Evolutionary conservation across 2,113 vertebrate species (phyloP).

Genomic region (Ariopsis seemanni): DNA sequence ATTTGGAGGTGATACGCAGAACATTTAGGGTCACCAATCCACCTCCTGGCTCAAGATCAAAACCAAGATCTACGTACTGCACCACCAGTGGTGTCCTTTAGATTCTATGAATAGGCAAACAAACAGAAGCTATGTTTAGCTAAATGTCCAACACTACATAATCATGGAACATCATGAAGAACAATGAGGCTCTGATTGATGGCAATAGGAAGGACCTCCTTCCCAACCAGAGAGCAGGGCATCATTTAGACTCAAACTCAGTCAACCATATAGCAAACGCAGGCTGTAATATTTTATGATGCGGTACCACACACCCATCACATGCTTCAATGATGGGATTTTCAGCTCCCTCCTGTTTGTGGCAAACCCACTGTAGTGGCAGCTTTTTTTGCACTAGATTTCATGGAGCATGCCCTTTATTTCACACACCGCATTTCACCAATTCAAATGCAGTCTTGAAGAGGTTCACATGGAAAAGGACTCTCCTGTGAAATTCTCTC

Average conservation of each 20-base stretch:
- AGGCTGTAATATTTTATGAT: slow-evolving; percentile 8
- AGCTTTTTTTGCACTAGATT: background rate
- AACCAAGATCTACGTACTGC: background rate
- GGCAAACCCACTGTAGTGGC: background rate
- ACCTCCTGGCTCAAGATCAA: background rate
- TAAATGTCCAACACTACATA: background rate
- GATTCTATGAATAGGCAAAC: background rate
- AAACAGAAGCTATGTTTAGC: background rate
- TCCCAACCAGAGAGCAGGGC: too few species aligned
- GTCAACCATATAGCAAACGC: background rate
- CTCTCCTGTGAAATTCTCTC: background rate
- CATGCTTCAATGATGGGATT: background rate
- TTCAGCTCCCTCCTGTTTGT: background rate
- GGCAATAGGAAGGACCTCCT: background rate
- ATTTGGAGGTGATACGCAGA: background rate
- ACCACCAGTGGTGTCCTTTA: background rate
- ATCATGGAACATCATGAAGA: background rate
- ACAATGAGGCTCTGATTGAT: background rate
- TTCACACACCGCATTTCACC: background rate
- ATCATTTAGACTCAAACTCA: background rate
- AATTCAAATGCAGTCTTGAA: background rate
- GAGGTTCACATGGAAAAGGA: background rate
- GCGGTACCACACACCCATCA: background rate
- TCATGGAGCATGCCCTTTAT: background rate
- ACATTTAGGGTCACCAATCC: background rate